A percentile compares a stretch with the other conserved stretches of the same genome.
phyloP scores from a whole-genome alignment of 2,797 vertebrate species.

The Luscinia megarhynchos region DNA sequence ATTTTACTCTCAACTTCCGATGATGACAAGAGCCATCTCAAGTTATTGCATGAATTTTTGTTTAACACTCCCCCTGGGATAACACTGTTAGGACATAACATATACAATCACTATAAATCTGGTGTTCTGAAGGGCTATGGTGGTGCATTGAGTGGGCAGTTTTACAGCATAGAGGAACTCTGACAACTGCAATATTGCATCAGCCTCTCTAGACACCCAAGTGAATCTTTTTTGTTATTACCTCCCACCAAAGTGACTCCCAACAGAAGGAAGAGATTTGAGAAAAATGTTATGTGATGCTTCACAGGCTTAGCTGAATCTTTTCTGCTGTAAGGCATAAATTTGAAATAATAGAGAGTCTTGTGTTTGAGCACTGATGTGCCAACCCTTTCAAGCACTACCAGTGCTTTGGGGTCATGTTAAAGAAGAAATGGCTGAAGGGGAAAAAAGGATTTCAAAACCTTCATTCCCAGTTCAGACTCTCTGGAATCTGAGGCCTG shows the following conservation, averaged over 20 bases:
- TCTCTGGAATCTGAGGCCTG: background rate
- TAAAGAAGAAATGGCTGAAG: constrained; percentile 19
- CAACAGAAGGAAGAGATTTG: constrained; percentile 12
- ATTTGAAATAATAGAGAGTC: constrained; percentile 31
- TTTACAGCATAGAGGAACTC: background rate
- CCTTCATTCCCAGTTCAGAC: background rate
- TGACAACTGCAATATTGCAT: background rate
- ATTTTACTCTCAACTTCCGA: background rate
- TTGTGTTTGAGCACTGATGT: background rate
- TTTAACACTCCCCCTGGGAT: background rate
- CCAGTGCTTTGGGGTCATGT: constrained; percentile 19
- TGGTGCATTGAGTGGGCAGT: accelerated
- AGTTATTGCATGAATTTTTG: background rate
- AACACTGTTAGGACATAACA: background rate
- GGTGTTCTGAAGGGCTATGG: background rate
- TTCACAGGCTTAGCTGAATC: constrained; percentile 38
- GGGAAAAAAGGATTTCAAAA: constrained; percentile 25
- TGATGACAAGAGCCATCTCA: background rate
- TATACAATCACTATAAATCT: background rate
- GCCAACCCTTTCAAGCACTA: background rate
- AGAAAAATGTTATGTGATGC: background rate
- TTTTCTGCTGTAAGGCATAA: constrained; percentile 28
- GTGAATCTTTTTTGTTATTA: background rate
- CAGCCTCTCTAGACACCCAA: background rate
- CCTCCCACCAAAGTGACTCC: background rate